These are phyloP conservation scores for Poecile montanus DNA, from an alignment of 2,797 vertebrate species.

Conservation along the genomic window DNA sequence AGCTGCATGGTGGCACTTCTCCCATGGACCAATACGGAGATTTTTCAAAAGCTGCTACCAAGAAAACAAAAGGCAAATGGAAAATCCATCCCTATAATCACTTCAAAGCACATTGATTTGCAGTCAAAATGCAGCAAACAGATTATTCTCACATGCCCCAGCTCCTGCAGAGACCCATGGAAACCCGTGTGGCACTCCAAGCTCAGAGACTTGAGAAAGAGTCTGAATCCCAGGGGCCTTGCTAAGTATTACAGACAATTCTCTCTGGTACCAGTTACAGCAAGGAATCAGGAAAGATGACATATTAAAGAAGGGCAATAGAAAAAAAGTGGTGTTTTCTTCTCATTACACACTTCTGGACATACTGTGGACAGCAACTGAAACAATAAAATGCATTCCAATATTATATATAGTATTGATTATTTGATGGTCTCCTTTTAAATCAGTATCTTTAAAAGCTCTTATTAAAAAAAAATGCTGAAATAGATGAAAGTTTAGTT, in stretches of 20 bases:
- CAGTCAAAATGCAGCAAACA: conserved; percentile 3
- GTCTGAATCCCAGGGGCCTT: neutral
- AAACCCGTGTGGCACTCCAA: neutral
- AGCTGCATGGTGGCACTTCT: rapidly evolving
- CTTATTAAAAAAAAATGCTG: neutral
- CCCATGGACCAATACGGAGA: rapidly evolving
- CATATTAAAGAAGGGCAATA: neutral
- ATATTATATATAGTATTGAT: neutral
- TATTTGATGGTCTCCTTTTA: neutral
- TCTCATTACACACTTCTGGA: neutral
- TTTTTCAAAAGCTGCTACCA: neutral
- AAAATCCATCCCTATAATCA: neutral
- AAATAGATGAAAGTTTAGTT: neutral
- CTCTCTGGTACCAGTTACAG: neutral
- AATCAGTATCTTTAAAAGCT: conserved; percentile 6
- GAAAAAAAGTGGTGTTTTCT: rapidly evolving
- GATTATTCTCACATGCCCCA: neutral
- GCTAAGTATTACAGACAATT: conserved; percentile 15
- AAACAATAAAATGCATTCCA: neutral
- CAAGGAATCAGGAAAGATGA: neutral
- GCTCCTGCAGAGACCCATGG: neutral
- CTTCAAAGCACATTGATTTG: neutral
- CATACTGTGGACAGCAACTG: neutral
- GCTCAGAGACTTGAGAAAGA: neutral
- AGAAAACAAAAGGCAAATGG: neutral